A percentile compares a stretch with the other conserved stretches of the same genome.
Evolutionary conservation across 1,140 invertebrate genomes (phyloP).

Genomic region (Panagrolaimus sp.): DNA sequence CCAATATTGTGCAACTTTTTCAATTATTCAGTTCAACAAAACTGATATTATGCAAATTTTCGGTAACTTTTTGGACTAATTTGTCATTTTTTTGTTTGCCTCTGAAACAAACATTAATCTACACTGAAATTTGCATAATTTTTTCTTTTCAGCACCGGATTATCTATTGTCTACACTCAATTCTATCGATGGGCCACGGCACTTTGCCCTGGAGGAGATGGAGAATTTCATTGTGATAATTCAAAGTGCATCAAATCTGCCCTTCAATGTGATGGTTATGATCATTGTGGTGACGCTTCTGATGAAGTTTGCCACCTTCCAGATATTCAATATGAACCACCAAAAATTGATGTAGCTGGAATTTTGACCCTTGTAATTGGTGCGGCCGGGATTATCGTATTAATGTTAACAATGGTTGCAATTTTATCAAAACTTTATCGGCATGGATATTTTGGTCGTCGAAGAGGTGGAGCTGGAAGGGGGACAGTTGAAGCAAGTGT

Average conservation of each 20-base stretch:
- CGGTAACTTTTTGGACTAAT: no score
- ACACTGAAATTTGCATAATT: no score
- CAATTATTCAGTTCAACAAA: no score
- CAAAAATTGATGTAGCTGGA: conserved; percentile 29
- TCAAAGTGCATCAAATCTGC: conserved; percentile 70
- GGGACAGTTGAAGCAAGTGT: background rate
- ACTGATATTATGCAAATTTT: no score
- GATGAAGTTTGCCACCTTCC: conserved; percentile 30
- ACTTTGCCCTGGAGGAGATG: conserved; percentile 35
- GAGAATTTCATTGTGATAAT: conserved; percentile 67
- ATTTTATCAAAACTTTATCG: conserved; percentile 30
- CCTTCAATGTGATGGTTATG: conserved; percentile 37
- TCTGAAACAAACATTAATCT: no score
- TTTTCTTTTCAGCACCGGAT: conserved; percentile 27
- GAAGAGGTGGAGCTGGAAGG: background rate
- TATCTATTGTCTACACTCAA: conserved; percentile 40
- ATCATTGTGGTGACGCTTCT: conserved; percentile 39
- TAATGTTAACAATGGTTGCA: conserved; percentile 28
- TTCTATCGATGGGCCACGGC: conserved; percentile 55
- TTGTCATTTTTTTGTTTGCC: no score
- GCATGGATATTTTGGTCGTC: background rate
- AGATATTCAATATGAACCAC: background rate
- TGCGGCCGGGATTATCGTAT: conserved; percentile 25
- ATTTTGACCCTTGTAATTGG: conserved; percentile 33
- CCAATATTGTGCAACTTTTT: no score